Conservation (phyloP, 2,888 invertebrate species). For the Drosophila rubida region DNA sequence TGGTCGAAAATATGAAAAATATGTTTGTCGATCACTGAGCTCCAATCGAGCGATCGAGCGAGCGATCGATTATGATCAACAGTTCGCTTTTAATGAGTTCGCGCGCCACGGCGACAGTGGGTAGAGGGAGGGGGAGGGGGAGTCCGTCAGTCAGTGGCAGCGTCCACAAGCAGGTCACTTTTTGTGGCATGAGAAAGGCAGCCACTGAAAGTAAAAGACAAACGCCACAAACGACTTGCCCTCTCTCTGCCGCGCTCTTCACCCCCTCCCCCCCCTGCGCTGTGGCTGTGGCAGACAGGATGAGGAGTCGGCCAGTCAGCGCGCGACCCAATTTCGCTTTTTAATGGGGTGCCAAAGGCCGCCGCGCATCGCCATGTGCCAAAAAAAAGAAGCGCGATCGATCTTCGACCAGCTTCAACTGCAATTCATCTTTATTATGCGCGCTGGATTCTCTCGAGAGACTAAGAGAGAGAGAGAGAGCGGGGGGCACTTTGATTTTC, state of each 20-base stretch:
- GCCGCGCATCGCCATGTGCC: conserved; percentile 53
- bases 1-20: conserved; percentile 51
- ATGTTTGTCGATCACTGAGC: conserved; percentile 58
- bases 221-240: conserved; percentile 5
- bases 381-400: conserved; percentile 41
- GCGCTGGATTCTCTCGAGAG: not conserved
- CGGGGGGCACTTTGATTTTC: conserved; percentile 41
- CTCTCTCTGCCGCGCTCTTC: not conserved
- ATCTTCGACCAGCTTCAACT: conserved; percentile 24
- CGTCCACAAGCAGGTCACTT: conserved; percentile 70
- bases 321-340: conserved; percentile 73
- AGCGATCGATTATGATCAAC: conserved; percentile 79
- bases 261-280: not conserved
- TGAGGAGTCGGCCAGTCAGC: conserved; percentile 32
- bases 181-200: conserved; percentile 58
- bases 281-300: conserved; percentile 45
- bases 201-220: conserved; percentile 77
- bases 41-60: conserved; percentile 31
- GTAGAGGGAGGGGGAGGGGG: not conserved
- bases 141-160: conserved; percentile 7
- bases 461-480: not conserved
- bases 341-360: conserved; percentile 82
- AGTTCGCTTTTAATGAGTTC: conserved; percentile 71
- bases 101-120: no score
- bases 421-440: conserved; percentile 72